Evolutionary conservation across 2,113 vertebrate genomes (phyloP).

Genomic region (Poeciliopsis occidentalis): DNA sequence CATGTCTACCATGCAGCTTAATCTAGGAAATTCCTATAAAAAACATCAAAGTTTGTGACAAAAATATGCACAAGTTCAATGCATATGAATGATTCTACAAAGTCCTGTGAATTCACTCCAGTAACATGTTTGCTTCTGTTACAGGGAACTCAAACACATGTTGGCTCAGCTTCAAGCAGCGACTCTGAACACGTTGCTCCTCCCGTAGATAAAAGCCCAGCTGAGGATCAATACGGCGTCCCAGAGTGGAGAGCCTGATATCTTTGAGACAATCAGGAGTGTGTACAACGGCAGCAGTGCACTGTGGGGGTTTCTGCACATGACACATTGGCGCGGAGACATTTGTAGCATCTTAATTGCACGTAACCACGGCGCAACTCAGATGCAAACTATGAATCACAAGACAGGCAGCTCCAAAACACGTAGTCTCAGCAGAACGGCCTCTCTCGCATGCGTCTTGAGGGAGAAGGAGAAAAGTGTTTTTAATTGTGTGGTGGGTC

Average conservation of each 20-base stretch:
- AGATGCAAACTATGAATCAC: constrained; percentile 60
- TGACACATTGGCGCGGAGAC: constrained; percentile 23
- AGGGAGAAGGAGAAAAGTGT: constrained; percentile 69
- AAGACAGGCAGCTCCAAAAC: constrained; percentile 43
- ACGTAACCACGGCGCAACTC: constrained; percentile 28
- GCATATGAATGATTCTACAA: neutral
- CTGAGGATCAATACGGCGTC: constrained; percentile 62
- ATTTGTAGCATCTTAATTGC: constrained; percentile 60
- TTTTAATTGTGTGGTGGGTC: constrained; percentile 82
- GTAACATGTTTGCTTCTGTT: constrained; percentile 49
- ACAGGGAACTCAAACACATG: constrained; percentile 19
- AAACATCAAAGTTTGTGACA: neutral
- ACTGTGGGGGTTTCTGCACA: constrained; percentile 35
- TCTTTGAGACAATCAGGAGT: constrained; percentile 40
- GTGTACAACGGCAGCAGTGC: constrained; percentile 23
- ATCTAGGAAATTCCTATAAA: too few relatives aligned
- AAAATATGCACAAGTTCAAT: neutral
- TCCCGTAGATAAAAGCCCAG: constrained; percentile 59
- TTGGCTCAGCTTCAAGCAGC: constrained; percentile 24
- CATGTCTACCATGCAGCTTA: too few relatives aligned
- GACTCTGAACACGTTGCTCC: constrained; percentile 28
- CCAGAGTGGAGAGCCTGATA: constrained; percentile 50
- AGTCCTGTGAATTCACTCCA: constrained; percentile 5
- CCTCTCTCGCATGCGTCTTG: constrained; percentile 28
- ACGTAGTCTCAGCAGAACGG: constrained; percentile 21